Base-by-base conservation (phyloP, 1,140 invertebrate species). In the Trichoplusia ni region DNA sequence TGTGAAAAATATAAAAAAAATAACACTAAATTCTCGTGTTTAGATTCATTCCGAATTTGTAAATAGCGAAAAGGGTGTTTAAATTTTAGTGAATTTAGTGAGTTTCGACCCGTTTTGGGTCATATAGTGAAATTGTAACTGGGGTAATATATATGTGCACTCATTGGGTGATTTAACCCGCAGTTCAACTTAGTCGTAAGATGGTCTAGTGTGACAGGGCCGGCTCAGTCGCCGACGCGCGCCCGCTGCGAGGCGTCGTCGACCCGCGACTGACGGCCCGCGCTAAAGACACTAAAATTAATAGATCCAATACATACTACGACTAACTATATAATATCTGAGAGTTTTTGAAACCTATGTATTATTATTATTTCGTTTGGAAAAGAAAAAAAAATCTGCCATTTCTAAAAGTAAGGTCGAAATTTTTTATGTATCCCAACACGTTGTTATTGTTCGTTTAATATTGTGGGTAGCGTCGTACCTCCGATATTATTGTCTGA, bases 151-250 rank as follows among this genome's bases (percentile, higher is more conserved):
- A 54, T 51, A 64, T 68, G 69, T 74, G 73, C 69, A 75, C 69
- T 77, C 73, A 51, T 68, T 51, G 73, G 68, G 73, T 73, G 54
- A 63, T 71, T 38, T 67, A 69, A 69, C 67, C 64, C 68, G 77
- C 82, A 85, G 80, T 80, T 81, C 76, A 75, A 73, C 67, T 77
- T 84, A 82, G 77, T 18, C 49, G 25, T 86, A 85, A 84, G 79
- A 74, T 86, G 79, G 81, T 54, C 47, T 81, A 75, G 62, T 58
- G 51, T 56, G 19, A 16, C 19, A 25, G 9, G 49, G 49, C 49
- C 8, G 4, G 18, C 8, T 9, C 14, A 37, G 23, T 16, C 4
- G 31, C 8, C 13, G 40, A 6, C 21, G 5, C 21, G 21, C 42
- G 42, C 16, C 42, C 44, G 44, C 13, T 16, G 44, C 44, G 23